Evolutionary conservation across 2,113 vertebrate species (phyloP), one percentile per base, ranked within the genome.

Genomic region (Stegastes partitus): DNA sequence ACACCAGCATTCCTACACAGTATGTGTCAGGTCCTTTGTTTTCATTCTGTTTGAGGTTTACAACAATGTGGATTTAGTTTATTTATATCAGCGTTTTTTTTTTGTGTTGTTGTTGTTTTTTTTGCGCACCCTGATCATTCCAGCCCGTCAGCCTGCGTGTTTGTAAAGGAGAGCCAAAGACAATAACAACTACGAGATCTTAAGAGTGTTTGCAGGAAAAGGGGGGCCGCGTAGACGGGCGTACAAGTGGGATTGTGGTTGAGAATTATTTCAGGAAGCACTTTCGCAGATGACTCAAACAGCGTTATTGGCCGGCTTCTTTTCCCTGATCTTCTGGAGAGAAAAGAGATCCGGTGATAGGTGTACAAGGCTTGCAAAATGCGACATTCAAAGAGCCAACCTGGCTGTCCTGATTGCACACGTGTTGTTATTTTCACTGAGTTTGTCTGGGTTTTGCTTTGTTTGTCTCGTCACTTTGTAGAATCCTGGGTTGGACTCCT

Each of bases 401-500:
- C 0, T 8, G 22, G 62, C 63, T 34, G 7, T 54, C 26, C 0
- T 57, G 56, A 63, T 68, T 25, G 39, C 22, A 14, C 18, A 19
- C 22, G 2, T 31, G 23, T 53, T 58, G 0, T 44, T 25, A 11
- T 28, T 14, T n/a, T 26, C 2, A 12, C 23, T n/a, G 15, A 18
- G 16, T 22, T 53, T 25, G 11, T 64, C 2, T 28, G 45, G 1
- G 3, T 50, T 64, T 53, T 54, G n/a, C 5, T 4, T 16, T 68
- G 9, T 51, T 49, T n/a, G 0, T 54, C 7, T 37, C 19, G 22
- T 53, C 7, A 2, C 54, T 65, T 68, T 39, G 39, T 42, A 99
- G 98, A 94, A 99, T 99, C 87, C 93, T 99, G 34, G 97, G 97
- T 21, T 95, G 99, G 66, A 96, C 94, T 1, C 96, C 95, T 0